These are phyloP conservation scores for Trididemnum clinides DNA, from an alignment of 23 tunicate genomes.

Conservation along the genomic window DNA sequence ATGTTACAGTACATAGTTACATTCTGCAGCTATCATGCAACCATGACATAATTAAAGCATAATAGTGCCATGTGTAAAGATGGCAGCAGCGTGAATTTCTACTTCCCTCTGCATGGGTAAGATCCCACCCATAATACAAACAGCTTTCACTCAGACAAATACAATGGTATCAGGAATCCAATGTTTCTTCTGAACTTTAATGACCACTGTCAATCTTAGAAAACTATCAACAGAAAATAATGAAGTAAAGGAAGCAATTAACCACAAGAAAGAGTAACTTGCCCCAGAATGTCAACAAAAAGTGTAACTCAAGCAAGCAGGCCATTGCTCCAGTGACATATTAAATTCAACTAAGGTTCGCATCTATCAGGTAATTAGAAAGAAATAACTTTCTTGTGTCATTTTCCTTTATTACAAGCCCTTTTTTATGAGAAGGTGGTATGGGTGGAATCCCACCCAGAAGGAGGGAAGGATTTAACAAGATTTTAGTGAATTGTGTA, in stretches of 20 bases:
- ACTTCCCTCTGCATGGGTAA: not conserved
- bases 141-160: not conserved
- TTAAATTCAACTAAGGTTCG: not conserved
- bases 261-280: not conserved
- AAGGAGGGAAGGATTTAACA: not conserved
- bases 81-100: not conserved
- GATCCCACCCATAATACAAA: conserved; percentile 7
- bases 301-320: not conserved
- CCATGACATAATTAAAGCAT: not conserved
- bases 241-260: not conserved
- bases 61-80: not conserved
- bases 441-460: not conserved
- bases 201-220: not conserved
- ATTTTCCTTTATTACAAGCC: conserved; percentile 5
- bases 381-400: not conserved
- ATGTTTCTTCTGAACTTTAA: not conserved
- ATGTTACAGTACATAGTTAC: not conserved
- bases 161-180: not conserved
- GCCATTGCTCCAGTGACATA: not conserved
- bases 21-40: not conserved
- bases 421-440: not conserved
- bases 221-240: not conserved
- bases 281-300: not conserved
- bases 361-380: not conserved
- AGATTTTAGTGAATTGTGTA: not conserved